phyloP scores from a whole-genome alignment of 1,140 invertebrate genomes.

The Mamestra configurata region DNA sequence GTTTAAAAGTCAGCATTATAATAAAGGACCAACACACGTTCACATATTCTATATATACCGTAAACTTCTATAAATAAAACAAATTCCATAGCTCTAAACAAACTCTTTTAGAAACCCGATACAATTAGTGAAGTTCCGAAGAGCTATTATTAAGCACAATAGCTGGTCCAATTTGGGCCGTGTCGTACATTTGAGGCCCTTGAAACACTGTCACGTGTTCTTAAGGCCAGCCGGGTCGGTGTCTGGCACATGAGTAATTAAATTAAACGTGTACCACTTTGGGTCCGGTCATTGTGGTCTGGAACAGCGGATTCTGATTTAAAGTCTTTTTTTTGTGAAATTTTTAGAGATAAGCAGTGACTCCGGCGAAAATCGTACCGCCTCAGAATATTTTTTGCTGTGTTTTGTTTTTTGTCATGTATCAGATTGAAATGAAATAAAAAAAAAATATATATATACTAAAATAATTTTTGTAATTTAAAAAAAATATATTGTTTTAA shows the following conservation, averaged over 20 bases:
- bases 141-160: constrained; percentile 22
- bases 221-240: constrained; percentile 47
- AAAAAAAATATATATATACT: too few species aligned
- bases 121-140: background rate
- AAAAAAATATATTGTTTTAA: too few species aligned
- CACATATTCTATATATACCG: too few species aligned
- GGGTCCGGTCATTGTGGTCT: constrained; percentile 10
- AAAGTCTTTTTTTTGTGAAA: background rate
- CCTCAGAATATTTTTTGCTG: too few species aligned
- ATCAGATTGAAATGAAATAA: too few species aligned
- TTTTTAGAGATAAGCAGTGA: too few species aligned
- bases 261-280: constrained; percentile 57
- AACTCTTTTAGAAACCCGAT: constrained; percentile 14
- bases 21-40: too few species aligned
- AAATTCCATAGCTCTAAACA: background rate
- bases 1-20: too few species aligned
- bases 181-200: constrained; percentile 44
- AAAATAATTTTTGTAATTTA: too few species aligned
- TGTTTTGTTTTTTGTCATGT: too few species aligned
- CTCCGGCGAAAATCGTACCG: too few species aligned
- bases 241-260: constrained; percentile 58
- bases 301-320: background rate
- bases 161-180: constrained; percentile 1
- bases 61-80: constrained; percentile 6
- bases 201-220: constrained; percentile 52